Evolutionary conservation across 2,888 invertebrate genomes (phyloP).

Genomic region (Ischnus inquisitorius): DNA sequence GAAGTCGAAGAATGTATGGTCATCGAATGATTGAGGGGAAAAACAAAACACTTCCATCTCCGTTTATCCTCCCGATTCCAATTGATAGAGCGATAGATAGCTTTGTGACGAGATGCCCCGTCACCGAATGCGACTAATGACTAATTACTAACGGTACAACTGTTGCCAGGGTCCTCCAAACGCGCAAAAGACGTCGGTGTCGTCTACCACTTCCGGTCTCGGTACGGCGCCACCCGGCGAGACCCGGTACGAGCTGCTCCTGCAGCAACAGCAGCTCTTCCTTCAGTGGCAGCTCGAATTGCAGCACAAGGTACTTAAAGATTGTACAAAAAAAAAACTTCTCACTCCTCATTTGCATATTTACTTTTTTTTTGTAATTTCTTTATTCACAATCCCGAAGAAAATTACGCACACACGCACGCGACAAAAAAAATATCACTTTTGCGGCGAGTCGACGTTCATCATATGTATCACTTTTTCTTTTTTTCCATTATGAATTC

Average conservation of each 20-base stretch:
- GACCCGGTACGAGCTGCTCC: slow-evolving; percentile 95
- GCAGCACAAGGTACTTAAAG: slow-evolving; percentile 89
- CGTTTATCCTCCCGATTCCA: slow-evolving; percentile 49
- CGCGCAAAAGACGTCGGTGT: slow-evolving; percentile 91
- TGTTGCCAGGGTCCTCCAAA: slow-evolving; percentile 92
- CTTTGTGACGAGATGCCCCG: slow-evolving; percentile 19
- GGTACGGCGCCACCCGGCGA: slow-evolving; percentile 87
- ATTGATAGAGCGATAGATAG: slow-evolving; percentile 44
- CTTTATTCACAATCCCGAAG: background rate
- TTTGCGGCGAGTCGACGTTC: slow-evolving; percentile 30
- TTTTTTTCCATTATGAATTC: slow-evolving; percentile 12
- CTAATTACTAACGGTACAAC: slow-evolving; percentile 69
- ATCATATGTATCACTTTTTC: slow-evolving; percentile 14
- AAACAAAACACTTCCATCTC: slow-evolving; percentile 27
- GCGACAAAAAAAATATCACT: slow-evolving; percentile 9
- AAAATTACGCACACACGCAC: slow-evolving; percentile 19
- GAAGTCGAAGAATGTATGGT: slow-evolving; percentile 16
- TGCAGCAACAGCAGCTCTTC: slow-evolving; percentile 97
- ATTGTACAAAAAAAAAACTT: slow-evolving; percentile 24
- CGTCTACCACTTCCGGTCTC: slow-evolving; percentile 86
- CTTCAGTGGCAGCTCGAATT: slow-evolving; percentile 94
- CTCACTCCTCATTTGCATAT: slow-evolving; percentile 30
- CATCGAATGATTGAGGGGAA: slow-evolving; percentile 23
- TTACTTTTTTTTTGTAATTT: slow-evolving; percentile 6
- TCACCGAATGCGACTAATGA: slow-evolving; percentile 65